These are phyloP conservation scores for Hippoglossus stenolepis DNA, from an alignment of 2,113 vertebrate genomes.

Conservation along the genomic window DNA sequence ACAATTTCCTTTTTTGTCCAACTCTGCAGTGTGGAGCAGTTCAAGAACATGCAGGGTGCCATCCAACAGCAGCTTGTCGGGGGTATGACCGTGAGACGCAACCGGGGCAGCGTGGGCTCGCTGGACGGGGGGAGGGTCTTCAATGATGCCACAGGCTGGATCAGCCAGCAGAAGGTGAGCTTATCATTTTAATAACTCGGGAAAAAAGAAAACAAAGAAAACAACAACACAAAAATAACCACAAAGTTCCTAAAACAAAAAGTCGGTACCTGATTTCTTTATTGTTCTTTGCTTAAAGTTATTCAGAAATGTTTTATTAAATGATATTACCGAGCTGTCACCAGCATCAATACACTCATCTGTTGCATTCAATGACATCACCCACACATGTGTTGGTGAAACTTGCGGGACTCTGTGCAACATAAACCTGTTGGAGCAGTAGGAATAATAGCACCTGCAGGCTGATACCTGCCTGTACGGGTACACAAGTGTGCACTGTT, in stretches of 20 bases:
- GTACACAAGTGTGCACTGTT: not conserved
- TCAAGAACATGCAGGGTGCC: constrained; percentile 39
- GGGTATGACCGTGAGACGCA: constrained; percentile 67
- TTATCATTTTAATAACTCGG: not conserved
- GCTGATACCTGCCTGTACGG: constrained; percentile 24
- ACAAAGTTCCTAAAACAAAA: too few relatives aligned
- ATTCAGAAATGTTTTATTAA: too few relatives aligned
- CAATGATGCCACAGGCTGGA: constrained; percentile 90
- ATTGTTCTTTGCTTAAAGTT: too few relatives aligned
- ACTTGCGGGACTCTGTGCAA: not conserved
- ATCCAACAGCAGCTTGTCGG: constrained; percentile 45
- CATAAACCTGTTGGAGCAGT: constrained; percentile 9
- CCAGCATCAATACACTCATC: too few relatives aligned
- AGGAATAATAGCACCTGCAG: constrained; percentile 20
- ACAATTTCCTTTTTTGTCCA: constrained; percentile 20
- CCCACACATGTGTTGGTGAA: constrained; percentile 2
- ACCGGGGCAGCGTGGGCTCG: constrained; percentile 80
- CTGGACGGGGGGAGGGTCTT: constrained; percentile 83
- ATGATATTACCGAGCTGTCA: too few relatives aligned
- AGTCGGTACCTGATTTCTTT: too few relatives aligned
- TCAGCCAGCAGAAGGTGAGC: constrained; percentile 92
- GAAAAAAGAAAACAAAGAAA: not conserved
- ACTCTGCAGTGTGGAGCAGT: constrained; percentile 50
- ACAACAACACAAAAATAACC: too few relatives aligned
- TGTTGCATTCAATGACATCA: not conserved